phyloP scores from a whole-genome alignment of 2,888 invertebrate genomes.

The Cephus rjabovi region DNA sequence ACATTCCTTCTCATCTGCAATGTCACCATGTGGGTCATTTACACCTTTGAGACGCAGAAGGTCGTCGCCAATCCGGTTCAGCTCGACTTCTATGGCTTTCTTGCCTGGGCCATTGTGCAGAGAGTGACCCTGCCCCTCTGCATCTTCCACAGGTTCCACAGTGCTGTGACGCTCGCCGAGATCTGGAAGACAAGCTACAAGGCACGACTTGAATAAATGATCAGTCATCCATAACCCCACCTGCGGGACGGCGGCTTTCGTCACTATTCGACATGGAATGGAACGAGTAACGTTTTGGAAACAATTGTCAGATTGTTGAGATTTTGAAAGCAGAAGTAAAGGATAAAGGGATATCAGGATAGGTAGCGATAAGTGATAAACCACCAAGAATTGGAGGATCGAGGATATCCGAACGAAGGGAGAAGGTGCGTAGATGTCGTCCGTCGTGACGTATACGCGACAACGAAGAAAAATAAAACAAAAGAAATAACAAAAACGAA shows the following conservation, averaged over 20 bases:
- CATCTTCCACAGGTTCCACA: conserved; percentile 97
- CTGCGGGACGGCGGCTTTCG: background rate
- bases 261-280: background rate
- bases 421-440: background rate
- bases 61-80: conserved; percentile 93
- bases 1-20: conserved; percentile 96
- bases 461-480: background rate
- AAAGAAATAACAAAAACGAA: background rate
- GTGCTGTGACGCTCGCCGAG: conserved; percentile 93
- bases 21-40: conserved; percentile 96
- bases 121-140: conserved; percentile 93
- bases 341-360: background rate
- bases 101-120: conserved; percentile 94
- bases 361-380: background rate
- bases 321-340: background rate
- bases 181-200: conserved; percentile 97
- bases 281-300: background rate
- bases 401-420: background rate
- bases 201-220: conserved; percentile 84
- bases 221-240: background rate
- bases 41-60: conserved; percentile 95
- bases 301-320: background rate
- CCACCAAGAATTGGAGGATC: background rate
- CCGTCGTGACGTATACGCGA: background rate
- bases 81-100: conserved; percentile 91